These are phyloP conservation scores for Melitaea athalia DNA, from an alignment of 2,888 invertebrate genomes.

Conservation along the genomic window DNA sequence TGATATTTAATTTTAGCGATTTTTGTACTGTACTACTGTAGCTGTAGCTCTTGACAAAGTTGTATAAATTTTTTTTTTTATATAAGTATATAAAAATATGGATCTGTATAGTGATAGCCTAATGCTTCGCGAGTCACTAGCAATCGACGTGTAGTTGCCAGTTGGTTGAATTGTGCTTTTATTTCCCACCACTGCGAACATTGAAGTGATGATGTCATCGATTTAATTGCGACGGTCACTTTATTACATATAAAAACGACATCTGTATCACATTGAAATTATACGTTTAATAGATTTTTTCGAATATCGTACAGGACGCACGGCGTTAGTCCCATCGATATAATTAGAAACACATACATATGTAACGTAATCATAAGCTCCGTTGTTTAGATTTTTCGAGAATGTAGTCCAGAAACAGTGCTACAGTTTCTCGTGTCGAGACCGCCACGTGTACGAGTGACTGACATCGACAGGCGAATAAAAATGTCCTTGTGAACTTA, in stretches of 20 bases:
- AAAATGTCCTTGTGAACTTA: constrained; percentile 12
- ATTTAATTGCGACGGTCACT: constrained; percentile 72
- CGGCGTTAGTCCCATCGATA: constrained; percentile 20
- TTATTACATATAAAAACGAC: constrained; percentile 52
- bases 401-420: not conserved
- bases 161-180: constrained; percentile 75
- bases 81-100: not conserved
- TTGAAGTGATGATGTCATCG: constrained; percentile 73
- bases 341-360: constrained; percentile 9
- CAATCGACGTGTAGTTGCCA: constrained; percentile 44
- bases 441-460: not conserved
- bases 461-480: constrained; percentile 1
- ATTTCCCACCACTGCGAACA: constrained; percentile 67
- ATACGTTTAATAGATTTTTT: constrained; percentile 41
- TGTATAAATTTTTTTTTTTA: not conserved
- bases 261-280: constrained; percentile 45
- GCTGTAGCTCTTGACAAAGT: too few species aligned
- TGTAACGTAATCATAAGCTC: not conserved
- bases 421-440: not conserved
- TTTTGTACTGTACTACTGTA: too few species aligned
- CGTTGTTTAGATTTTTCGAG: constrained; percentile 11
- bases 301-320: constrained; percentile 40
- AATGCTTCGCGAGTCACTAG: constrained; percentile 19
- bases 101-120: not conserved
- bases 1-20: too few species aligned